Evolutionary conservation across 2,888 invertebrate genomes (phyloP).

Genomic region (Brachypalpus laphriformis): DNA sequence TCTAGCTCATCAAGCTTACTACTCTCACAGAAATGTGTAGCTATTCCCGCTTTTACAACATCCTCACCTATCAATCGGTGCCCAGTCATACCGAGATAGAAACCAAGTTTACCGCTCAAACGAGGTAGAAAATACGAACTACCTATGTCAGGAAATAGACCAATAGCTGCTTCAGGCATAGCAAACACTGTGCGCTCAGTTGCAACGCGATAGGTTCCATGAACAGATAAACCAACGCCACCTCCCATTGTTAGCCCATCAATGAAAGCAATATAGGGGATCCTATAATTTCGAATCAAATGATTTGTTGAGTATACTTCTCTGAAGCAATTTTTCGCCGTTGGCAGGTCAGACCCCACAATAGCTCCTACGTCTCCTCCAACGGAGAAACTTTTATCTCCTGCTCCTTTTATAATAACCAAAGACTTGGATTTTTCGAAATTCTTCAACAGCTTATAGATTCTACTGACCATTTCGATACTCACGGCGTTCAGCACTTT

Average conservation of each 20-base stretch:
- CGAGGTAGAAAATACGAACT: constrained; percentile 95
- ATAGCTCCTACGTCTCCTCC: constrained; percentile 94
- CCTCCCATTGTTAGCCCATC: constrained; percentile 98
- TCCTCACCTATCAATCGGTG: constrained; percentile 89
- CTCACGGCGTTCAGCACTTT: constrained; percentile 89
- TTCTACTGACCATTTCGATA: constrained; percentile 87
- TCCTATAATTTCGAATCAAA: constrained; percentile 90
- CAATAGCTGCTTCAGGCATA: constrained; percentile 99
- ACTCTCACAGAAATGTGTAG: constrained; percentile 89
- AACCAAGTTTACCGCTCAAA: constrained; percentile 92
- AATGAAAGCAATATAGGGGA: constrained; percentile 93
- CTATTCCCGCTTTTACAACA: constrained; percentile 93
- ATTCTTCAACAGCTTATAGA: constrained; percentile 87
- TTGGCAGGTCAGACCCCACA: constrained; percentile 85
- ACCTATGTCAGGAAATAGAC: constrained; percentile 98
- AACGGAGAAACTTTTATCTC: constrained; percentile 96
- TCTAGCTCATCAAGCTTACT: constrained; percentile 79
- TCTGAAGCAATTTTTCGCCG: constrained; percentile 88
- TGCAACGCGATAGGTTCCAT: constrained; percentile 95
- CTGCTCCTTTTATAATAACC: constrained; percentile 89
- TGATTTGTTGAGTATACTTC: constrained; percentile 92
- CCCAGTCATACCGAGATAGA: constrained; percentile 95
- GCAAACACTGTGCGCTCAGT: constrained; percentile 97
- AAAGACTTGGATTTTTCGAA: constrained; percentile 87
- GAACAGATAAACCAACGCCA: constrained; percentile 96